A percentile compares a stretch with the other conserved stretches of the same genome.
phyloP scores from a whole-genome alignment of 1,140 invertebrate species.

The Apocrypta bakeri region DNA sequence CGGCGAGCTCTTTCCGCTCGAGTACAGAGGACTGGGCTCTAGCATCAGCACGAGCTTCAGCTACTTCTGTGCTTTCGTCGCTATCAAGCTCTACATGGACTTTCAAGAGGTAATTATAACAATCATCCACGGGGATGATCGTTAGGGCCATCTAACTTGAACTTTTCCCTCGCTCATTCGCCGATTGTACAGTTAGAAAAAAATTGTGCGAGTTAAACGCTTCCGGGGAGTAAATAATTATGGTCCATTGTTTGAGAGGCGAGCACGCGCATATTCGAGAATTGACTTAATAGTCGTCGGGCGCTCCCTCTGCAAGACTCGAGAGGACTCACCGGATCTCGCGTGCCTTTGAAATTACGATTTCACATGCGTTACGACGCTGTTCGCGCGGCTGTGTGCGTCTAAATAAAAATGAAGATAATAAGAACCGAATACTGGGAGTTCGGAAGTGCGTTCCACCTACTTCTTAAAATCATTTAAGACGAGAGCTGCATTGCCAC shows the following conservation, averaged over 20 bases:
- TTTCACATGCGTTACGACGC: background rate
- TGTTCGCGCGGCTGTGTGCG: background rate
- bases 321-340: background rate
- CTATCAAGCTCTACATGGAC: slow-evolving; percentile 91
- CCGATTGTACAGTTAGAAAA: too few relatives aligned
- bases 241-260: background rate
- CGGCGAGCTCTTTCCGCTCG: slow-evolving; percentile 90
- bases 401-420: background rate
- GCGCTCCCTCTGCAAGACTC: background rate
- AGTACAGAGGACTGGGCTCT: slow-evolving; percentile 88
- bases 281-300: background rate
- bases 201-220: background rate
- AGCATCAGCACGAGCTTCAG: slow-evolving; percentile 89
- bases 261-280: background rate
- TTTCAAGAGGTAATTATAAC: slow-evolving; percentile 80
- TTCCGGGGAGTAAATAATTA: background rate
- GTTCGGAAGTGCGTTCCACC: slow-evolving; percentile 21
- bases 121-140: too few relatives aligned
- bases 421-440: background rate
- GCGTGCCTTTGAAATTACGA: background rate
- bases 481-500: background rate
- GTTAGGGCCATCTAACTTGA: too few relatives aligned
- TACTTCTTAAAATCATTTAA: slow-evolving; percentile 8
- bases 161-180: too few relatives aligned
- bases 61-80: slow-evolving; percentile 90